Conservation (phyloP, 2,888 invertebrate genomes). For the Catonia carolina region DNA sequence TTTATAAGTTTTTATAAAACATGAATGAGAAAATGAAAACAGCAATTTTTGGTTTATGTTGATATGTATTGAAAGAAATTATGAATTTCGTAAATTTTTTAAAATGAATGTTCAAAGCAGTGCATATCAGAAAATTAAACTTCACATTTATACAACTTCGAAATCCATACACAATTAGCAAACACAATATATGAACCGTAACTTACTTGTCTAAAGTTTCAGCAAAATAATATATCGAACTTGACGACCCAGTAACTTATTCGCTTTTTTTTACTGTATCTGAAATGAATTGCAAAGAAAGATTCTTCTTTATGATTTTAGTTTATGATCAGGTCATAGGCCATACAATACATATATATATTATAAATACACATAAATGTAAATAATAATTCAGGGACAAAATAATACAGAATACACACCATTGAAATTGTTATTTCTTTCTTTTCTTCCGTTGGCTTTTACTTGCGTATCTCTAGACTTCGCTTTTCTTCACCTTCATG, state of each 20-base stretch:
- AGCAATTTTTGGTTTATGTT: too few species aligned
- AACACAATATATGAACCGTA: not conserved
- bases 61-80: too few species aligned
- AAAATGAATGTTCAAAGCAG: too few species aligned
- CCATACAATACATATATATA: slow-evolving; percentile 20
- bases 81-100: too few species aligned
- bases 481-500: slow-evolving; percentile 16
- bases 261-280: slow-evolving; percentile 24
- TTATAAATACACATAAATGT: slow-evolving; percentile 14
- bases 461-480: slow-evolving; percentile 13
- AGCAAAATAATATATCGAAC: slow-evolving; percentile 4
- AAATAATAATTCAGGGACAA: slow-evolving; percentile 18
- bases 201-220: slow-evolving; percentile 9
- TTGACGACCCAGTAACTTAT: slow-evolving; percentile 5
- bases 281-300: slow-evolving; percentile 10
- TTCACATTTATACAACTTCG: too few species aligned
- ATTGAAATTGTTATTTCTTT: slow-evolving; percentile 17
- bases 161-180: too few species aligned
- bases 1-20: too few species aligned
- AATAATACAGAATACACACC: slow-evolving; percentile 6
- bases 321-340: too few species aligned
- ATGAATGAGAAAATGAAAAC: too few species aligned
- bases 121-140: too few species aligned
- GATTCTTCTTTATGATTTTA: too few species aligned
- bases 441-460: slow-evolving; percentile 14